Evolutionary conservation across 2,113 vertebrate genomes (phyloP).

Genomic region (Crotalus viridis): DNA sequence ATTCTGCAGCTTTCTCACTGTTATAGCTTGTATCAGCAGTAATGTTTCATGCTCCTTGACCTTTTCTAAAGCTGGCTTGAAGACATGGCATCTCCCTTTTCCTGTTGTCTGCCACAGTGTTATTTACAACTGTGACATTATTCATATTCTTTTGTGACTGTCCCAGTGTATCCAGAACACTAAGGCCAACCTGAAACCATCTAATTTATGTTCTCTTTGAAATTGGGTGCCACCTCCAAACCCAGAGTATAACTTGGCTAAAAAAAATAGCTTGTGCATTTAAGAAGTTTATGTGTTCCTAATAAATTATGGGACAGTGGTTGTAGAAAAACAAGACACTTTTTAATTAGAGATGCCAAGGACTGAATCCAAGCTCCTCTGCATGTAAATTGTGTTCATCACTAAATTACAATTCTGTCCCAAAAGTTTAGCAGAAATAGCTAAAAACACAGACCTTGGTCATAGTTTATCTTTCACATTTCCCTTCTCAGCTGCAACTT

Average conservation of each 20-base stretch:
- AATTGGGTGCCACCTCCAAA: not conserved
- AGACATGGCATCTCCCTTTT: not conserved
- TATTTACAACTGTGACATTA: not conserved
- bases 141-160: not conserved
- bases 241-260: not conserved
- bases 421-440: not conserved
- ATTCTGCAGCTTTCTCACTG: not conserved
- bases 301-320: not conserved
- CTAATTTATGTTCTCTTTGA: not conserved
- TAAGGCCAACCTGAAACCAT: not conserved
- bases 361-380: not conserved
- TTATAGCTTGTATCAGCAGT: not conserved
- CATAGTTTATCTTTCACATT: constrained; percentile 48
- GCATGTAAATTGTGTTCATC: not conserved
- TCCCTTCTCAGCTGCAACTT: constrained; percentile 23
- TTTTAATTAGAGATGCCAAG: not conserved
- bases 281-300: not conserved
- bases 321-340: not conserved
- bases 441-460: not conserved
- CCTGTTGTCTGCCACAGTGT: not conserved
- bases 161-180: not conserved
- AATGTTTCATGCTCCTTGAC: not conserved
- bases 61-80: not conserved
- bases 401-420: not conserved
- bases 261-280: not conserved